phyloP scores from a whole-genome alignment of 2,113 vertebrate genomes.

The Rutilus rutilus region DNA sequence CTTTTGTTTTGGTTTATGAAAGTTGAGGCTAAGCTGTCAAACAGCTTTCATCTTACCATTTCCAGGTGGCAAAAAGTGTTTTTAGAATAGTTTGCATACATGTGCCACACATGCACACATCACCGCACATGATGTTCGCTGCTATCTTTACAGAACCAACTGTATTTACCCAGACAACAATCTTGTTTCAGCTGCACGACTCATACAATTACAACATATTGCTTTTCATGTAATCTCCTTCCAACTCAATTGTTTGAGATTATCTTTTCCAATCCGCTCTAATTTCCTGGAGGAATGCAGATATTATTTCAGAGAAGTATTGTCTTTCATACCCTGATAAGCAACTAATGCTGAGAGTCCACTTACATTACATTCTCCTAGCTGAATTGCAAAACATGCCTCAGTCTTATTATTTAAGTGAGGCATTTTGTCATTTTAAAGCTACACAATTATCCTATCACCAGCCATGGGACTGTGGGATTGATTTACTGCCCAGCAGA shows the following conservation, averaged over 20 bases:
- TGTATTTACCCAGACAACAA: background rate
- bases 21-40: background rate
- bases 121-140: background rate
- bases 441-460: slow-evolving; percentile 11
- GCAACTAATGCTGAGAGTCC: background rate
- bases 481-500: slow-evolving; percentile 25
- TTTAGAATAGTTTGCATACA: background rate
- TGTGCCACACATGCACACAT: background rate
- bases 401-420: background rate
- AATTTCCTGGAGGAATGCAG: background rate
- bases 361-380: slow-evolving; percentile 13
- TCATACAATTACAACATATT: background rate
- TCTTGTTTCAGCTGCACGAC: background rate
- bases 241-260: background rate
- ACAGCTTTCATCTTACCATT: background rate
- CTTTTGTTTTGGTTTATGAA: background rate
- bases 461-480: background rate
- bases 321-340: slow-evolving; percentile 3
- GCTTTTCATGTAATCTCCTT: slow-evolving; percentile 12
- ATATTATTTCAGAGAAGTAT: slow-evolving; percentile 11
- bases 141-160: background rate
- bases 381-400: slow-evolving; percentile 16
- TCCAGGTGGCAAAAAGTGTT: background rate
- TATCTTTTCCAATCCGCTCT: background rate
- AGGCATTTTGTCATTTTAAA: slow-evolving; percentile 8